phyloP scores from a whole-genome alignment of 92 coral and sea anemone species.

The Bergia sp. region DNA sequence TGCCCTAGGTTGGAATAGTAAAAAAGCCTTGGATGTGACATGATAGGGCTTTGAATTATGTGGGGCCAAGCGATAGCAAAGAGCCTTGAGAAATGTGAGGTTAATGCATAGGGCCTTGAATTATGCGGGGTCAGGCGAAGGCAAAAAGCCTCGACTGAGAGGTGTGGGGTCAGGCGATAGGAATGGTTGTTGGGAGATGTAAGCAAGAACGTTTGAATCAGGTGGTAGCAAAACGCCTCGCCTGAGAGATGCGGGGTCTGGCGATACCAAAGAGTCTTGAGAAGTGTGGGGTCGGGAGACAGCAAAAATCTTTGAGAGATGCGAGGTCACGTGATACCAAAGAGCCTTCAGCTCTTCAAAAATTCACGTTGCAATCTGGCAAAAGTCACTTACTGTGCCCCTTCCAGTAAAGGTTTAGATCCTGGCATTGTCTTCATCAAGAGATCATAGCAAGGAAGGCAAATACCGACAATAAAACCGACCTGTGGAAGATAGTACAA shows the following conservation, averaged over 20 bases:
- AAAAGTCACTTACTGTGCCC: constrained; percentile 84
- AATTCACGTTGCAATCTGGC: neutral
- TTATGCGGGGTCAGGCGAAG: no score
- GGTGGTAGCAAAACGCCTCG: no score
- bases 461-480: constrained; percentile 96
- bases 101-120: no score
- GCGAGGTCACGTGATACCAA: neutral
- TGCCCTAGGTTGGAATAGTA: constrained; percentile 48
- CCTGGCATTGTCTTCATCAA: constrained; percentile 81
- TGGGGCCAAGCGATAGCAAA: no score
- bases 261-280: neutral
- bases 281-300: neutral
- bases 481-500: constrained; percentile 63
- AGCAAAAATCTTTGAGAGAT: neutral
- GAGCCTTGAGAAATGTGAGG: no score
- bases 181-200: no score
- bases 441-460: constrained; percentile 96
- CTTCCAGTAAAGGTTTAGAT: constrained; percentile 81
- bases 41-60: neutral
- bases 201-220: no score
- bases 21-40: neutral
- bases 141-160: no score
- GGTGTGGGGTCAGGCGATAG: no score
- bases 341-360: neutral
- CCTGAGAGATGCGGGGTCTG: neutral